Conservation (phyloP, 2,797 vertebrate genomes). For the Mionectes olivaceus region DNA sequence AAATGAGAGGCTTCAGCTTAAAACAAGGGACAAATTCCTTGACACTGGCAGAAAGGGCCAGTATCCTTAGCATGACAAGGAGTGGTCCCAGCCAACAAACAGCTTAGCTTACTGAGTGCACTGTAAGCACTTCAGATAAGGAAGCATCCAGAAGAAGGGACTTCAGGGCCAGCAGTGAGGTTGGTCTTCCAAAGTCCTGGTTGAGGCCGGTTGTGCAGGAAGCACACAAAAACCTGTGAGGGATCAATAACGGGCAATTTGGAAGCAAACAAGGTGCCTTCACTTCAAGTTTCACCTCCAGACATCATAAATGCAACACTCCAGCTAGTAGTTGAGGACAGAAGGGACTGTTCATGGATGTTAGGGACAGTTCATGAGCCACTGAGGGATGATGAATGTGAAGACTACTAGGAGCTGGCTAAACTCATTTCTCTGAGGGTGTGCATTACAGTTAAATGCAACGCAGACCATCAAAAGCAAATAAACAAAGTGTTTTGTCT, state of each 20-base stretch:
- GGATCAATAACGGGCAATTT: not conserved
- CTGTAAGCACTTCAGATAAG: not conserved
- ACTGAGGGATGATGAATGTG: not conserved
- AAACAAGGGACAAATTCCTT: not conserved
- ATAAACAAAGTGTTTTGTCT: not conserved
- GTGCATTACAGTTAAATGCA: not conserved
- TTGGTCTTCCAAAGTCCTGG: not conserved
- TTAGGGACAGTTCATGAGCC: not conserved
- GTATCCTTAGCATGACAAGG: not conserved
- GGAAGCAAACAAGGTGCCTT: not conserved
- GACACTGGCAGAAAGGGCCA: not conserved
- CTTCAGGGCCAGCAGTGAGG: not conserved
- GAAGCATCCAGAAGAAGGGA: not conserved
- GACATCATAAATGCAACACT: not conserved
- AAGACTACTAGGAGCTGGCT: not conserved
- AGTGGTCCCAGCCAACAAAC: not conserved
- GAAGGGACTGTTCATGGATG: not conserved
- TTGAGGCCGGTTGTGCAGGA: not conserved
- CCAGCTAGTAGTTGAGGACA: not conserved
- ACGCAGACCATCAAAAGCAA: not conserved
- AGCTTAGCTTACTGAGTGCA: not conserved
- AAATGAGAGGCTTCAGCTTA: not conserved
- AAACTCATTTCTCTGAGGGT: not conserved
- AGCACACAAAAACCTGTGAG: not conserved
- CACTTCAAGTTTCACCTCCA: not conserved